Evolutionary conservation across 2,888 invertebrate species (phyloP).

Genomic region (Leptarthrus brevirostris): DNA sequence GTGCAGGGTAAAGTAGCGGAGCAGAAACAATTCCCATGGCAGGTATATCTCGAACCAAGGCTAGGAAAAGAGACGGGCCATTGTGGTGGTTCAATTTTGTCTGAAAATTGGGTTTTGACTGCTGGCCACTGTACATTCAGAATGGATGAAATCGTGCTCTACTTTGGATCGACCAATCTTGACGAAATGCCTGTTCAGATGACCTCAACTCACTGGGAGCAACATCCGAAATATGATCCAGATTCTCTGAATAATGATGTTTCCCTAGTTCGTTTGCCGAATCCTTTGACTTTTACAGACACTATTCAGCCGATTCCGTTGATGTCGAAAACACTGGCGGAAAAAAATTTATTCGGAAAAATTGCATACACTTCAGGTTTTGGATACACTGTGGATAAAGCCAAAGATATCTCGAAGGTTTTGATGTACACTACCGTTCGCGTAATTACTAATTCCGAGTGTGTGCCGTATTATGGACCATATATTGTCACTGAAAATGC

Average conservation of each 20-base stretch:
- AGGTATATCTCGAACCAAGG: constrained; percentile 41
- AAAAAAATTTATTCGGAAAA: constrained; percentile 59
- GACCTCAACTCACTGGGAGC: constrained; percentile 42
- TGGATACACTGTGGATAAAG: constrained; percentile 62
- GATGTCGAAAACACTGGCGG: constrained; percentile 58
- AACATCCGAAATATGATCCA: constrained; percentile 51
- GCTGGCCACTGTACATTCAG: constrained; percentile 52
- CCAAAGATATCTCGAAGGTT: constrained; percentile 39
- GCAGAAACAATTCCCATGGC: constrained; percentile 53
- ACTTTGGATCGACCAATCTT: constrained; percentile 50
- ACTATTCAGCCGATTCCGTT: constrained; percentile 60
- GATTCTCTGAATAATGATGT: constrained; percentile 51
- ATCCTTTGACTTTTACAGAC: constrained; percentile 56
- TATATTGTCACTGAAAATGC: constrained; percentile 51
- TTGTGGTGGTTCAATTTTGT: constrained; percentile 53
- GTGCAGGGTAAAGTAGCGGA: constrained; percentile 42
- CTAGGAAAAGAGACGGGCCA: constrained; percentile 1
- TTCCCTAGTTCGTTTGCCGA: constrained; percentile 49
- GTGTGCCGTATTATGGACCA: constrained; percentile 50
- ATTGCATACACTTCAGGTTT: constrained; percentile 63
- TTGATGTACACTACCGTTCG: constrained; percentile 48
- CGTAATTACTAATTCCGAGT: constrained; percentile 53
- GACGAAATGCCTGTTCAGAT: constrained; percentile 42
- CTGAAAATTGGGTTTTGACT: constrained; percentile 51
- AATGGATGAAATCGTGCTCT: constrained; percentile 44